phyloP scores from a whole-genome alignment of 2,888 invertebrate genomes.

The Spicauda simplicius region DNA sequence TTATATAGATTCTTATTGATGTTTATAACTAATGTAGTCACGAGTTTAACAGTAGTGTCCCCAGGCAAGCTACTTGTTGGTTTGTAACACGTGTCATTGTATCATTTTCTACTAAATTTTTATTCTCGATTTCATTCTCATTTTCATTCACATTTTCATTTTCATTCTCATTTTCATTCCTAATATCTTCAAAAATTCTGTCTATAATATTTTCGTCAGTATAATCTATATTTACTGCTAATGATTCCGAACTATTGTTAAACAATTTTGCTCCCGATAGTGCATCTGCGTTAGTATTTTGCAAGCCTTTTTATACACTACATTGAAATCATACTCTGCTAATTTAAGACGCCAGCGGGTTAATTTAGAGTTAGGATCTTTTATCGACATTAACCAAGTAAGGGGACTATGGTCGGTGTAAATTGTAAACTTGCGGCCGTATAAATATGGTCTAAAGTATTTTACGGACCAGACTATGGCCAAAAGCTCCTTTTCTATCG shows the following conservation, averaged over 20 bases:
- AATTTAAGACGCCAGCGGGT: constrained; percentile 55
- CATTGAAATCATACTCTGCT: constrained; percentile 47
- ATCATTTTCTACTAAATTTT: too few species aligned
- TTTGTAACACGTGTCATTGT: too few species aligned
- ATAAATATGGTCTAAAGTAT: constrained; percentile 57
- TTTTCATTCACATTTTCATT: too few species aligned
- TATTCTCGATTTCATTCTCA: too few species aligned
- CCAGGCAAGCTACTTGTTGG: too few species aligned
- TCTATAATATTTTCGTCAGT: too few species aligned
- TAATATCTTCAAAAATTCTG: constrained; percentile 10
- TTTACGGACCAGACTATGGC: constrained; percentile 56
- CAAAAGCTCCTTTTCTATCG: constrained; percentile 57
- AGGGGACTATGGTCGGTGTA: constrained; percentile 62
- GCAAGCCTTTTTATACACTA: constrained; percentile 47
- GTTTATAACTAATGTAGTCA: too few species aligned
- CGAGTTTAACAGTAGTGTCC: too few species aligned
- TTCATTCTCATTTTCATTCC: constrained; percentile 4
- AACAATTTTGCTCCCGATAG: constrained; percentile 45
- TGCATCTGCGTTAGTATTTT: constrained; percentile 49
- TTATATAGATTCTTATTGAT: too few species aligned
- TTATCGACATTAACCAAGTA: constrained; percentile 55
- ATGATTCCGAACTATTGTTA: constrained; percentile 16
- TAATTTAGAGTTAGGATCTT: constrained; percentile 58
- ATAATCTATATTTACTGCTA: too few species aligned
- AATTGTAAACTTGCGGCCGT: constrained; percentile 56